phyloP scores from a whole-genome alignment of 1,140 invertebrate species.

The Atta colombica region DNA sequence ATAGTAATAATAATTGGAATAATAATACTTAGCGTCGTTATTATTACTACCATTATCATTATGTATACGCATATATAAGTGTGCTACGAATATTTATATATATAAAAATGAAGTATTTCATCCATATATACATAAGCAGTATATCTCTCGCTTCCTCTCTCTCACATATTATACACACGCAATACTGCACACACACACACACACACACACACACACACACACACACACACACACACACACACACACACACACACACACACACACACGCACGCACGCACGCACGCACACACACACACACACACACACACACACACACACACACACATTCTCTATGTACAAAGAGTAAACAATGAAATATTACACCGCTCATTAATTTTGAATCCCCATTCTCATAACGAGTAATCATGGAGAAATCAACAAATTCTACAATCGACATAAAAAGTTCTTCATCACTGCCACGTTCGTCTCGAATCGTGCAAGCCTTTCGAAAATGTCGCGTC shows the following conservation, averaged over 20 bases:
- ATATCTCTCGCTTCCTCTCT: constrained; percentile 24
- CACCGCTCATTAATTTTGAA: constrained; percentile 68
- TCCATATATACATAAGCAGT: constrained; percentile 58
- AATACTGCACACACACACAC: background rate
- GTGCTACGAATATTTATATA: constrained; percentile 52
- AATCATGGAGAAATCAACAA: constrained; percentile 61
- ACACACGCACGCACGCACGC: too few species aligned
- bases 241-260: too few species aligned
- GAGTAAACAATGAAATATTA: constrained; percentile 72
- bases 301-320: too few species aligned
- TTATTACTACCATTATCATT: constrained; percentile 64
- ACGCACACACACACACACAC: too few species aligned
- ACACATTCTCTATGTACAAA: constrained; percentile 64
- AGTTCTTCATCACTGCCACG: background rate
- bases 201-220: too few species aligned
- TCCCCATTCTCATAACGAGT: constrained; percentile 63
- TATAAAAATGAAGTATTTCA: constrained; percentile 48
- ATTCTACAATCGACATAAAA: constrained; percentile 43
- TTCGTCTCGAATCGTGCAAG: background rate
- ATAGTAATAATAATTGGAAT: constrained; percentile 66
- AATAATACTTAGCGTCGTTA: constrained; percentile 63
- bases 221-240: too few species aligned
- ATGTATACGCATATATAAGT: constrained; percentile 61
- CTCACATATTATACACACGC: background rate
- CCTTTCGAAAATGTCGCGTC: background rate